phyloP scores from a whole-genome alignment of 2,113 vertebrate genomes.

The Myrmophylax atrothorax region DNA sequence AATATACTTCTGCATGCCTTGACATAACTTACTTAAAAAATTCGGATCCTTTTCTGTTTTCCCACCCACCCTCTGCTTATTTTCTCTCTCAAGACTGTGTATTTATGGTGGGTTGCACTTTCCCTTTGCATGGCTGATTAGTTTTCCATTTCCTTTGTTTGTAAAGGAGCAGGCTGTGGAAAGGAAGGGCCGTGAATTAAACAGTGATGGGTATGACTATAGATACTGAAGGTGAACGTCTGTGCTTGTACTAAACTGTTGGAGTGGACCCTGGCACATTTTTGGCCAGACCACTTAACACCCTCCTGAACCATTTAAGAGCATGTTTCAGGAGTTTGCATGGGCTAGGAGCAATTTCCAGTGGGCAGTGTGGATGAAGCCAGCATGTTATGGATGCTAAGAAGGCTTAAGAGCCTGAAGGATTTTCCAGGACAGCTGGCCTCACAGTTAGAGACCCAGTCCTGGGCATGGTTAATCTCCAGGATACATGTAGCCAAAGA shows the following conservation, averaged over 20 bases:
- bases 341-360: conserved; percentile 13
- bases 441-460: conserved; percentile 4
- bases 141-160: conserved; percentile 64
- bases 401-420: conserved; percentile 35
- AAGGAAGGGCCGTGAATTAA: conserved; percentile 11
- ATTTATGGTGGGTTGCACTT: conserved; percentile 24
- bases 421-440: conserved; percentile 66
- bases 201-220: not conserved
- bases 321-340: not conserved
- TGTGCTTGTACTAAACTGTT: not conserved
- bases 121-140: conserved; percentile 9
- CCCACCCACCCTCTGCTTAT: not conserved
- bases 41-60: not conserved
- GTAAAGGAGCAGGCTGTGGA: conserved; percentile 27
- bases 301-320: not conserved
- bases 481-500: not conserved
- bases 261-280: not conserved
- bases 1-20: not conserved
- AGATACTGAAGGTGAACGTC: not conserved
- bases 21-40: not conserved
- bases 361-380: conserved; percentile 1
- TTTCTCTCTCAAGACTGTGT: conserved; percentile 22
- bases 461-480: conserved; percentile 39
- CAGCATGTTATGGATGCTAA: conserved; percentile 56
- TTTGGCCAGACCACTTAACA: not conserved